Evolutionary conservation across 92 coral and sea anemone genomes (phyloP).

Genomic region (Paragorgia papillata): DNA sequence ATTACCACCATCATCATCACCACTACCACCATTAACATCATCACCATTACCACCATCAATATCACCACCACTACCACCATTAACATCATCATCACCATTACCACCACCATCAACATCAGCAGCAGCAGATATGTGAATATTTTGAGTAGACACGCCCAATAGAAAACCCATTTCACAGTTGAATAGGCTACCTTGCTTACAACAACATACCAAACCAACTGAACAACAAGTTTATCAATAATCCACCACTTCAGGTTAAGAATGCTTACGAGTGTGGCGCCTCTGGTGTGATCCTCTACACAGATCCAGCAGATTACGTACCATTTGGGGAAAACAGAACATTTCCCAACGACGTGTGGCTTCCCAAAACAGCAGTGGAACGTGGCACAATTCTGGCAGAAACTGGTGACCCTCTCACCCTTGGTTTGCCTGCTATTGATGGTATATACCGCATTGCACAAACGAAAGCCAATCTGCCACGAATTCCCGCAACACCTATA

Average conservation of each 20-base stretch:
- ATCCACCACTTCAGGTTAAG: conserved; percentile 47
- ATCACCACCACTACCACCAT: conserved; percentile 8
- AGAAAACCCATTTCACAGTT: no score
- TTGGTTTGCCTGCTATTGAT: conserved; percentile 79
- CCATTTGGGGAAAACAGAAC: conserved; percentile 61
- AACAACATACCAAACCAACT: no score
- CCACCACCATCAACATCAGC: conserved; percentile 21
- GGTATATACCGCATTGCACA: conserved; percentile 64
- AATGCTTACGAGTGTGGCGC: conserved; percentile 76
- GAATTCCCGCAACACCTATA: conserved; percentile 75
- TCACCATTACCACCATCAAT: conserved; percentile 15
- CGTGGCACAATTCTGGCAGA: conserved; percentile 56
- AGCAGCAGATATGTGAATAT: no score
- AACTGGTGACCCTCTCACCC: conserved; percentile 79
- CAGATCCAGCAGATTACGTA: conserved; percentile 79
- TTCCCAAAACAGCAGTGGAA: conserved; percentile 74
- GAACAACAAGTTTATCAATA: no score
- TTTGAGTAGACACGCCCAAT: no score
- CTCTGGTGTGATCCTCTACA: conserved; percentile 71
- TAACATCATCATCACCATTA: conserved; percentile 20
- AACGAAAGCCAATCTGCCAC: conserved; percentile 55
- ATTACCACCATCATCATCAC: background rate
- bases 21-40: conserved; percentile 33
- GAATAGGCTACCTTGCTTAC: no score
- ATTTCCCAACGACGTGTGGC: conserved; percentile 75